Base-by-base conservation (phyloP, 2,113 vertebrate species). In the Gadus macrocephalus region DNA sequence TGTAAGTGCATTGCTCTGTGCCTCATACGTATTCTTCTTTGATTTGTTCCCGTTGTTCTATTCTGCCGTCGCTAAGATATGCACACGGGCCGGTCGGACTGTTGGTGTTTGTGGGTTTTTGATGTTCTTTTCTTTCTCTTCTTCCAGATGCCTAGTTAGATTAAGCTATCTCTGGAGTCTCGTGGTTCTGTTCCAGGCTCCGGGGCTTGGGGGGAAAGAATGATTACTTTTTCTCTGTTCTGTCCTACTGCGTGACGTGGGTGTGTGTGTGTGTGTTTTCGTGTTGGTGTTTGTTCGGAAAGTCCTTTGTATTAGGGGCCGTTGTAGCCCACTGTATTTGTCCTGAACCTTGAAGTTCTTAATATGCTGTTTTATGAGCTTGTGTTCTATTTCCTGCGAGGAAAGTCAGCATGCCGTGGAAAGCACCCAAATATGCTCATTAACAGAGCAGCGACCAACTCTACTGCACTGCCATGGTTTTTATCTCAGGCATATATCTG, bases 401-500 rank as follows among this genome's bases (percentile, higher is more conserved):
- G 79, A 79, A 72, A 74, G 78, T 69, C 58, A 66, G 53, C 67
- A 71, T 73, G 60, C 71, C 66, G 63, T 31, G 58, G 42, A 79
- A 58, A 68, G 65, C 66, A 76, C 66, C 71, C 42, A 69, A 79
- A 78, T 31, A 76, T 74, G 62, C 49, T 35, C 49, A 74, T 83
- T 77, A 82, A 89, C 77, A 74, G 55, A 73, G 66, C 75, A 76
- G 74, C 74, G 81, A 77, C 77, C 66, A 76, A 53, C n/a, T 77
- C 83, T 68, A 77, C 83, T 85, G 81, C 83, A 71, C 70, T 66
- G 58, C 31, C 49, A 22, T 0, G 3, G 74, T 84, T 87, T 85
- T 85, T 84, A 84, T 82, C 38, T 76, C 66, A 69, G 53, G 75
- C 73, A 78, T 77, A 74, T 80, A 79, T 88, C 75, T 77, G 73